Base-by-base conservation (phyloP, 2,113 vertebrate genomes). In the Hepsetus odoe region DNA sequence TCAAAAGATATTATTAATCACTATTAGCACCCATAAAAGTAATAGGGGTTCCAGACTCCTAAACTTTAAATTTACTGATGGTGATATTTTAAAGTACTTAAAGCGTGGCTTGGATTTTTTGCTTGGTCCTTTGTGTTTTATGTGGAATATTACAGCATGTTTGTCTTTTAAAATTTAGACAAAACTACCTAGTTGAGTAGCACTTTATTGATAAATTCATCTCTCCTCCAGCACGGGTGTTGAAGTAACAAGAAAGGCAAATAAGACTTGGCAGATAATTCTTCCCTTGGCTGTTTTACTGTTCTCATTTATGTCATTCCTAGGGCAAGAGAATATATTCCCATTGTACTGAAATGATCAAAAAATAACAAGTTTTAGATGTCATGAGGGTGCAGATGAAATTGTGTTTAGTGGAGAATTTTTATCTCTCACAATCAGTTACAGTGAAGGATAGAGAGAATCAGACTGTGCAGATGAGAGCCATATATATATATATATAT, bases 371-470 rank as follows among this genome's bases (percentile, higher is more conserved):
- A 71, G 55, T 79, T 85, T 84, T 84, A 56, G 80, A 85, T 84
- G 77, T 77, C 64, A 38, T 55, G 30, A 30, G 83, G 86, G 85
- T 87, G 83, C 59, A 80, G 75, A 88, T 80, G 74, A 89, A 82
- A 89, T 82, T 78, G 70, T 85, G 83, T 84, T 87, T 76, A 53
- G 68, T 80, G 67, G 86, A 88, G 87, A 87, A 80, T 33, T 55
- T 18, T 44, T 67, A 10, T 67, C 86, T 74, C 86, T 82, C 80
- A 86, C 77, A 88, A 84, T 70, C 82, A 75, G 86, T 87, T 87
- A 88, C 84, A 90, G 86, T 66, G 77, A 74, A 84, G 84, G 82
- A 64, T 68, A 74, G 79, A 90, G 83, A 87, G 61, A 72, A 71
- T 71, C 65, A 20, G 75, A 79, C 76, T 83, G 83, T 80, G 83